Base-by-base conservation (phyloP, 2,797 vertebrate species). In the Otolemur crassicaudatus region DNA sequence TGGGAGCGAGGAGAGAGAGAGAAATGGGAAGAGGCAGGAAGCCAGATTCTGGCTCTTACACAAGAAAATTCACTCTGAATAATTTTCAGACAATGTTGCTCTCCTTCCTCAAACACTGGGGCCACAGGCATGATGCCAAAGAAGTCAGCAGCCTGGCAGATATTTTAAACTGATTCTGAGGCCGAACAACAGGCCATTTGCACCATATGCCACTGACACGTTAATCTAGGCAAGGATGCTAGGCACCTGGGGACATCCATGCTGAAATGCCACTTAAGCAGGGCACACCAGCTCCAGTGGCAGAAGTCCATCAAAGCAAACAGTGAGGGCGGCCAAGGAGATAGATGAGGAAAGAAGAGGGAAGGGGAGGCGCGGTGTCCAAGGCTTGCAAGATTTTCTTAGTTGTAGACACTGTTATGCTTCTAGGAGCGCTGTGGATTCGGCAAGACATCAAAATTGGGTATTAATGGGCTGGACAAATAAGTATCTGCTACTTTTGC, bases 221-320 rank as follows among this genome's bases (percentile, higher is more conserved):
- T 98, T 98, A 98, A 98, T 98, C 97, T 75, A 56, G 97, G 98
- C 97, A 96, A 98, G 97, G 98, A 98, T 97, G 96, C 97, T 97
- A 94, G 97, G 94, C 96, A 96, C 97, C 3, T 56, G 96, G 89
- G 97, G 96, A 98, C 96, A 91, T 95, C 97, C 97, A 95, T 70
- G 95, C 96, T 96, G 98, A 99, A 98, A 99, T 98, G 98, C 98
- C 98, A 98, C 95, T 98, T 98, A 98, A 94, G 96, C 97, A 82
- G 75, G 90, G 98, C 97, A 95, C 96, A 95, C 97, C 93, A 97
- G 95, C 96, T 96, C 97, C 97, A 96, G 96, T 83, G 98, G 98
- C 98, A 98, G 89, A 91, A 98, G 96, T 95, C 98, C 97, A 97
- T 90, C 84, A 93, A 77, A 63, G 81, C 9, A 76, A 98, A 98